These are phyloP conservation scores for Morpho achilles DNA, from an alignment of 2,888 invertebrate species.

Conservation along the genomic window DNA sequence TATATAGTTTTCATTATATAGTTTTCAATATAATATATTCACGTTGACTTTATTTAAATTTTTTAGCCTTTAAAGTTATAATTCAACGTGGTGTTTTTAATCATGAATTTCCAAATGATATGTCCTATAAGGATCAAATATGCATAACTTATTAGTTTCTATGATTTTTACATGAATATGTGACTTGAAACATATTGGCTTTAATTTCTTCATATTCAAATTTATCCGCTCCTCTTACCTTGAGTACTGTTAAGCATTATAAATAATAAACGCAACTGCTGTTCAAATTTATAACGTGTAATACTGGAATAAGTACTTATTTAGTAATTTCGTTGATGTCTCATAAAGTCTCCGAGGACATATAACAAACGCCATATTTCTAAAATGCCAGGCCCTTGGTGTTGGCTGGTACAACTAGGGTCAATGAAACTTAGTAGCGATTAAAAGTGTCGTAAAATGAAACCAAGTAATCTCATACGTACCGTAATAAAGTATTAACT, in stretches of 20 bases:
- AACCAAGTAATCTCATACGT: constrained; percentile 52
- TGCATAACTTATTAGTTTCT: too few species aligned
- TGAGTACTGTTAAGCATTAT: neutral
- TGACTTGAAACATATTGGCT: too few species aligned
- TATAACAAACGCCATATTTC: constrained; percentile 18
- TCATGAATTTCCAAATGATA: too few species aligned
- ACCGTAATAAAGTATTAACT: constrained; percentile 57
- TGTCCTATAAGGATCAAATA: too few species aligned
- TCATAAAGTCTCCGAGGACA: constrained; percentile 6
- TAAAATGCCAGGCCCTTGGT: constrained; percentile 18
- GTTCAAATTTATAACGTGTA: constrained; percentile 1
- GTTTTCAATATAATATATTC: too few species aligned
- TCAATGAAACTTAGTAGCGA: constrained; percentile 49
- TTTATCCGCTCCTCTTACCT: neutral
- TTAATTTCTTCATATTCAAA: too few species aligned
- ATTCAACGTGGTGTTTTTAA: too few species aligned
- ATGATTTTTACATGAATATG: too few species aligned
- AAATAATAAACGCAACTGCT: constrained; percentile 1
- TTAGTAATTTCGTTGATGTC: constrained; percentile 6
- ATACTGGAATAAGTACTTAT: neutral
- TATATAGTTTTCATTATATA: too few species aligned
- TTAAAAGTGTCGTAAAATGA: constrained; percentile 61
- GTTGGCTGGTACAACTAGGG: constrained; percentile 24
- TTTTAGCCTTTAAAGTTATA: too few species aligned
- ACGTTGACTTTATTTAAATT: too few species aligned